phyloP scores from a whole-genome alignment of 2,888 invertebrate genomes.

The Mesorhabditis sp. region DNA sequence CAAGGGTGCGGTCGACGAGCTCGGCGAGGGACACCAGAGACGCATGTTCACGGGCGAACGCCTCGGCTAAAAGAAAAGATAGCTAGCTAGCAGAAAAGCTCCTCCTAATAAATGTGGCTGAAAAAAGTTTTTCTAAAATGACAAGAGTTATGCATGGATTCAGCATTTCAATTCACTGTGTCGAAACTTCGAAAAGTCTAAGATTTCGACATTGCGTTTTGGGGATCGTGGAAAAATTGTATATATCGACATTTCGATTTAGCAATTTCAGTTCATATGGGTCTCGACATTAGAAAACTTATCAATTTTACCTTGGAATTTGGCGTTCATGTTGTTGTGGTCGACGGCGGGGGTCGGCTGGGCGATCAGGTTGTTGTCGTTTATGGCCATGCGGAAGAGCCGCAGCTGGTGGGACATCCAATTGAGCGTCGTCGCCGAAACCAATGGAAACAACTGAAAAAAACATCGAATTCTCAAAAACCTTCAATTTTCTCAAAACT shows the following conservation, averaged over 20 bases:
- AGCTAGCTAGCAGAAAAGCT: not conserved
- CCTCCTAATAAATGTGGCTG: too few species aligned
- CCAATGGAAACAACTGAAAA: constrained; percentile 17
- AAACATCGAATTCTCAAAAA: constrained; percentile 5
- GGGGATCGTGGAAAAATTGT: too few species aligned
- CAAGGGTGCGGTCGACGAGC: constrained; percentile 64
- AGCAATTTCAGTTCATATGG: too few species aligned
- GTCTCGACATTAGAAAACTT: too few species aligned
- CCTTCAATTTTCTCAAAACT: not conserved
- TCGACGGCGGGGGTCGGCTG: not conserved
- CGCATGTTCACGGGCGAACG: constrained; percentile 6
- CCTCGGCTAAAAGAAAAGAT: constrained; percentile 12
- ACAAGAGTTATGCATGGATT: too few species aligned
- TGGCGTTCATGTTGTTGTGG: not conserved
- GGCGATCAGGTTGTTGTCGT: constrained; percentile 45
- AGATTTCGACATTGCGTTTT: too few species aligned
- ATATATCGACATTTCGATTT: too few species aligned
- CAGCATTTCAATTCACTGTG: too few species aligned
- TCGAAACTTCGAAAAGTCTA: too few species aligned
- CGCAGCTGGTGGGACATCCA: constrained; percentile 16
- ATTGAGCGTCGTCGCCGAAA: constrained; percentile 18
- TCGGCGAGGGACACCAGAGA: not conserved
- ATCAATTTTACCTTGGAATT: not conserved
- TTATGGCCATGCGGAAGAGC: constrained; percentile 26
- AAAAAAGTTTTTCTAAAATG: not conserved